A percentile compares a stretch with the other conserved stretches of the same genome.
Conservation (phyloP, 2,797 vertebrate species). For the Microcaecilia unicolor region DNA sequence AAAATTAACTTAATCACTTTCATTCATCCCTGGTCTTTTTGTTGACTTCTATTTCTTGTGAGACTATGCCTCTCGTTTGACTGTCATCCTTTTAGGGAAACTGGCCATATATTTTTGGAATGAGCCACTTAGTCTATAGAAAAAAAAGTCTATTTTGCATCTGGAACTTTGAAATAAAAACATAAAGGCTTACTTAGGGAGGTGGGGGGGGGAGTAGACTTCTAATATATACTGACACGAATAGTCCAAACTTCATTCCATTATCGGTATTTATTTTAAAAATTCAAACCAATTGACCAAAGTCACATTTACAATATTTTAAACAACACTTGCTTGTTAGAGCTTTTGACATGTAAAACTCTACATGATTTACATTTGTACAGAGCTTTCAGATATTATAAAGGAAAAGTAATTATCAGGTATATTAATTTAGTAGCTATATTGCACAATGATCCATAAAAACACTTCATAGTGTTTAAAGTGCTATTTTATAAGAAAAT, state of each 20-base stretch:
- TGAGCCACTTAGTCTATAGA: too few species aligned
- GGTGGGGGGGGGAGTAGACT: too few species aligned
- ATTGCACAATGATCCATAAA: slow-evolving; percentile 61
- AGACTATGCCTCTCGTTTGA: too few species aligned
- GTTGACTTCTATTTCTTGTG: too few species aligned
- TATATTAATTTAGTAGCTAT: slow-evolving; percentile 32
- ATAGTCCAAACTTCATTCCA: slow-evolving; percentile 1
- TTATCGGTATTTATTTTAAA: slow-evolving; percentile 41
- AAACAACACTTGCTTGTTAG: slow-evolving; percentile 39
- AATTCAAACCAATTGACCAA: slow-evolving; percentile 10
- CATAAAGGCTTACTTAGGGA: too few species aligned
- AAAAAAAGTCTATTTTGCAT: too few species aligned
- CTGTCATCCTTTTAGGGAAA: too few species aligned
- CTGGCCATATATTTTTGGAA: too few species aligned
- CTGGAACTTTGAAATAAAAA: too few species aligned
- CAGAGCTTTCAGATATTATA: slow-evolving; percentile 21
- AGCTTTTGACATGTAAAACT: slow-evolving; percentile 34
- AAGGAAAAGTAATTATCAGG: slow-evolving; percentile 16
- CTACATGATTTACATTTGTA: slow-evolving; percentile 26
- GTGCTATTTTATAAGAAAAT: slow-evolving; percentile 59
- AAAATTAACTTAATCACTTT: too few species aligned
- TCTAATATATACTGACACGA: too few species aligned
- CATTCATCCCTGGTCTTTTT: too few species aligned
- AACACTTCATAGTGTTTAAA: slow-evolving; percentile 61
- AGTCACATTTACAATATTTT: slow-evolving; percentile 34